Evolutionary conservation across 2,113 vertebrate genomes (phyloP), one percentile per base, ranked within the genome.

Genomic region (Puma concolor): DNA sequence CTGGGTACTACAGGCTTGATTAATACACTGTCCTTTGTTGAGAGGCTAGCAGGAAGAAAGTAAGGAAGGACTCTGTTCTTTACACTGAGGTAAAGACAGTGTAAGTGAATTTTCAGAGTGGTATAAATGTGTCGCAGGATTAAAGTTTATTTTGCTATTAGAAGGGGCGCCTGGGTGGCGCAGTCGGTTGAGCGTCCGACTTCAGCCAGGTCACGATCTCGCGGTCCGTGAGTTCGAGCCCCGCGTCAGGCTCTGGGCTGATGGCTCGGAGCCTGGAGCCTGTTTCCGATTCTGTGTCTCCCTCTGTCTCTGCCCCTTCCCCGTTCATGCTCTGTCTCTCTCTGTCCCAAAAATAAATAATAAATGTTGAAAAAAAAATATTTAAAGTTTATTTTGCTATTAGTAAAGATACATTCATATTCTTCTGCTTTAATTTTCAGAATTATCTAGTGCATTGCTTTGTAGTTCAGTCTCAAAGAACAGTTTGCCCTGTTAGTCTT

Each of bases 381-480:
- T n/a, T 71, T 90, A 80, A 67, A 52, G 64, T 86, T 77, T 94
- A 27, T 72, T 71, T 91, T 57, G 31, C 10, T 66, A 4, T 71
- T 64, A 87, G 38, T 29, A 48, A 77, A 76, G 79, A 71, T 80
- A 81, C 7, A 64, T 86, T 81, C 23, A 77, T n/a, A 25, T 84
- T 93, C 7, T 88, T 69, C 48, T 57, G 81, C 44, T 91, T 72
- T 72, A 52, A 44, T 94, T 91, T 96, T 72, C 83, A 88, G 36
- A 86, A 87, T 66, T 94, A 76, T 66, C 21, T 84, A 23, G 74
- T 91, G 48, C 36, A n/a, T 67, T 72, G 31, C 13, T 90, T 81
- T 91, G 54, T 14, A 76, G 66, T 17, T 93, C 21, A 63, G 0
- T 72, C 41, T 81, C 48, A 76, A 93, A 85, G 79, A 86, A 57